A percentile compares a stretch with the other conserved stretches of the same genome.
phyloP scores from a whole-genome alignment of 2,797 vertebrate species.

The Avahi laniger region DNA sequence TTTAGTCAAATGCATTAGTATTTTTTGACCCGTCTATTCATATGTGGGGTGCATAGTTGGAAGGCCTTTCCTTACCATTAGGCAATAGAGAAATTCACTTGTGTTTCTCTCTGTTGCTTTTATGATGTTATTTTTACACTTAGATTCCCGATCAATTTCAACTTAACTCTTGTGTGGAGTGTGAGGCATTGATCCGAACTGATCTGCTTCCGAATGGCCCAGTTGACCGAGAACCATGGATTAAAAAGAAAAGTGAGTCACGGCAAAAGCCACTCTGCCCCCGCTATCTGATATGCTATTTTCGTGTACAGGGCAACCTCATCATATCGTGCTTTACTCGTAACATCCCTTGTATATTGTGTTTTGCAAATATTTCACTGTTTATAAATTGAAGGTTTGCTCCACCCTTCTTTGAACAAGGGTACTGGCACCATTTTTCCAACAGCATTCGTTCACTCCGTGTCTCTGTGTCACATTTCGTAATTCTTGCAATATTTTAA shows the following conservation, averaged over 20 bases:
- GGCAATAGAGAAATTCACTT: background rate
- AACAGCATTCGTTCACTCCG: rapidly evolving
- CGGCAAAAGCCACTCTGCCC: background rate
- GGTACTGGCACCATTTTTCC: background rate
- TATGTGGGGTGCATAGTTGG: background rate
- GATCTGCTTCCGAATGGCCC: background rate
- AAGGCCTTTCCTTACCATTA: background rate
- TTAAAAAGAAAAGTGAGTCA: background rate
- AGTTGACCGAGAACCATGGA: background rate
- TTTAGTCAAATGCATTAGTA: background rate
- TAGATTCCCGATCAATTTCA: background rate
- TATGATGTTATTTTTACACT: background rate
- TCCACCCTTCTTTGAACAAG: background rate
- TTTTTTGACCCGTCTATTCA: background rate
- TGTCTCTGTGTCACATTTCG: background rate
- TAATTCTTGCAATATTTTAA: too few species aligned
- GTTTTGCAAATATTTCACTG: background rate
- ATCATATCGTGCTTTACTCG: too few species aligned
- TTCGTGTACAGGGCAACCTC: background rate
- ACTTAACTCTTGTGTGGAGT: background rate
- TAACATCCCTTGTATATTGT: too few species aligned
- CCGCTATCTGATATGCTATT: too few species aligned
- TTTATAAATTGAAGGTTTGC: background rate
- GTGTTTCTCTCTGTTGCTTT: background rate
- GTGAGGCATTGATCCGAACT: background rate